Conservation (phyloP, 2,888 invertebrate genomes). For the Stictocephala bisonia region DNA sequence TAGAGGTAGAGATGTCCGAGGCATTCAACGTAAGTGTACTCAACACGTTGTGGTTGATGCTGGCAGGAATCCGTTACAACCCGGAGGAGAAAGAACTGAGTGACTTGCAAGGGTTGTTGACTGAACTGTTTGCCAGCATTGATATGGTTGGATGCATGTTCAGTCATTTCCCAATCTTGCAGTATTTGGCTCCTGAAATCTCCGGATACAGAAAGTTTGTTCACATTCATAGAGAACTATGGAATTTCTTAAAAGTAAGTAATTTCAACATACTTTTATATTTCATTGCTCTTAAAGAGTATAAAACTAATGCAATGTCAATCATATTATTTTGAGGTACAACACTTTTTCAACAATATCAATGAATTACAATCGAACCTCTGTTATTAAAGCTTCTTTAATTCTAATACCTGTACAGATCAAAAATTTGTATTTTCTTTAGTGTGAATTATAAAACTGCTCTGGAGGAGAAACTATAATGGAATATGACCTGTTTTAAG, state of each 20-base stretch:
- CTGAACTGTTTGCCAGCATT: constrained; percentile 77
- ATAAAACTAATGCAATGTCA: too few species aligned
- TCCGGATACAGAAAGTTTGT: constrained; percentile 83
- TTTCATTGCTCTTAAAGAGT: too few species aligned
- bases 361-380: too few species aligned
- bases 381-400: too few species aligned
- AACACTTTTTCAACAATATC: too few species aligned
- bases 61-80: constrained; percentile 80
- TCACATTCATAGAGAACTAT: constrained; percentile 76
- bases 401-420: too few species aligned
- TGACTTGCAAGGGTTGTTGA: constrained; percentile 75
- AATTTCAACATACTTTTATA: constrained; percentile 5
- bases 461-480: too few species aligned
- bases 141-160: constrained; percentile 87
- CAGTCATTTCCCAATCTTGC: constrained; percentile 81
- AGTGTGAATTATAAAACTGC: too few species aligned
- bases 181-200: constrained; percentile 75
- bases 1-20: constrained; percentile 75
- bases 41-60: constrained; percentile 86
- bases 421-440: too few species aligned
- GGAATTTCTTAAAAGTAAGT: constrained; percentile 73
- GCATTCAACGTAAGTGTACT: constrained; percentile 81
- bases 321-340: too few species aligned
- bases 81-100: constrained; percentile 77
- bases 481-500: too few species aligned